phyloP scores from a whole-genome alignment of 2,888 invertebrate genomes.

The Leistus spinibarbis region DNA sequence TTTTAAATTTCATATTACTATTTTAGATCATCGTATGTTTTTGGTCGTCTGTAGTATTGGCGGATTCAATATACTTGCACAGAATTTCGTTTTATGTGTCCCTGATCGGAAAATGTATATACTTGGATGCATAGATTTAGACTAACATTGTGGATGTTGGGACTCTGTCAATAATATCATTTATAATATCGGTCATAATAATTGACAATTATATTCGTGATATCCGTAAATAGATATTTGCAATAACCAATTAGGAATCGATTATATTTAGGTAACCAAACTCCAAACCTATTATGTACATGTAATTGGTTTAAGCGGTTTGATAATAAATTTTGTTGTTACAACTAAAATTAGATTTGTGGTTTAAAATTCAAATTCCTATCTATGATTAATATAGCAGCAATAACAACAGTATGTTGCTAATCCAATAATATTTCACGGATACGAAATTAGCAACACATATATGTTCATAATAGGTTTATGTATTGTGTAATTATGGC shows the following conservation, averaged over 20 bases:
- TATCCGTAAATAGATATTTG: not conserved
- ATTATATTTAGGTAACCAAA: not conserved
- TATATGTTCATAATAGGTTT: not conserved
- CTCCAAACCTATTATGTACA: not conserved
- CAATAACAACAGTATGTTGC: slow-evolving; percentile 16
- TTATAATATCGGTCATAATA: too few species aligned
- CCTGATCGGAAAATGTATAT: too few species aligned
- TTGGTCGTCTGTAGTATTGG: too few species aligned
- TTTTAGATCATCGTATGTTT: too few species aligned
- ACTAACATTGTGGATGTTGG: too few species aligned
- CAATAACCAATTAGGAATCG: slow-evolving; percentile 1
- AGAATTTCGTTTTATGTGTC: too few species aligned
- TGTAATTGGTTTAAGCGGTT: slow-evolving; percentile 23
- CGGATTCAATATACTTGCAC: too few species aligned
- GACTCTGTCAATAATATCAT: too few species aligned
- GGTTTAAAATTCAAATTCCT: slow-evolving; percentile 29
- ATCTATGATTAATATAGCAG: slow-evolving; percentile 17
- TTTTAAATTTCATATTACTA: too few species aligned
- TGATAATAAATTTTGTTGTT: slow-evolving; percentile 25
- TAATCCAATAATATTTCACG: slow-evolving; percentile 20
- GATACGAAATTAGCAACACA: not conserved
- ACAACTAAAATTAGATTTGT: slow-evolving; percentile 32
- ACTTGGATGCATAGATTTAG: too few species aligned
- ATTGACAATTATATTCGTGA: too few species aligned
- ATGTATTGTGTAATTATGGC: not conserved